Conservation (phyloP, 2,888 invertebrate genomes). For the Hetaerina titia region DNA sequence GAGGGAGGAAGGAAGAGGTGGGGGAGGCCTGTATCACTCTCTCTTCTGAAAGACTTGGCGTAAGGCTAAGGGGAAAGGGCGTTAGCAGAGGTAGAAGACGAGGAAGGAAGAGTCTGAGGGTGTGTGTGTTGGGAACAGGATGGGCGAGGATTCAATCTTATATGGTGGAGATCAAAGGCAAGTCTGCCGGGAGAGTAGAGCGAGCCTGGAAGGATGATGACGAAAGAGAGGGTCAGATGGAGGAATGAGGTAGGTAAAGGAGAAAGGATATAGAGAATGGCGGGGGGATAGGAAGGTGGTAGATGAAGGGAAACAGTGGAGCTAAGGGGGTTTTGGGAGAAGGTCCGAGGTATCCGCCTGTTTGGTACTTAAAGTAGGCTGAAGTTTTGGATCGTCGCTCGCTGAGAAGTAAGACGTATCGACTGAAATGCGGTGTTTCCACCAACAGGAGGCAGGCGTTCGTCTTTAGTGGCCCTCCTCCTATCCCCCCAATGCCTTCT, state of each 20-base stretch:
- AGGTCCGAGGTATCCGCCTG: not conserved
- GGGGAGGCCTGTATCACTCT: not conserved
- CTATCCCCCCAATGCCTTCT: not conserved
- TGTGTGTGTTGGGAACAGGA: not conserved
- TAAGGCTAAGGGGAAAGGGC: not conserved
- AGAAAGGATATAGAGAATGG: not conserved
- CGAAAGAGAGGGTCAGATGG: not conserved
- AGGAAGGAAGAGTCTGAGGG: not conserved
- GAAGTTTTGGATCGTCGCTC: slow-evolving; percentile 40
- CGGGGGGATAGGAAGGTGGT: not conserved
- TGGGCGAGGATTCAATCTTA: slow-evolving; percentile 18
- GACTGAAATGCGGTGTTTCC: slow-evolving; percentile 60
- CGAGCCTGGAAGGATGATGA: not conserved
- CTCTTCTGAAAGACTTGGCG: not conserved
- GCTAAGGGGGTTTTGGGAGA: not conserved
- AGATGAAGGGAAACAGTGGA: not conserved
- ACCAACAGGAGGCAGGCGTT: slow-evolving; percentile 60
- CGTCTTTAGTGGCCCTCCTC: slow-evolving; percentile 23
- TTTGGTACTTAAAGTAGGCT: slow-evolving; percentile 25
- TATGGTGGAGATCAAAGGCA: slow-evolving; percentile 21
- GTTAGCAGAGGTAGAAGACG: not conserved
- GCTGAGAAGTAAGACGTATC: slow-evolving; percentile 59
- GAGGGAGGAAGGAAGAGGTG: not conserved
- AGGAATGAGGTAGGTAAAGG: not conserved
- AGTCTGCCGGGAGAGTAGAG: not conserved